Conservation (phyloP, 2,888 invertebrate species). For the Drosophila neotestacea region DNA sequence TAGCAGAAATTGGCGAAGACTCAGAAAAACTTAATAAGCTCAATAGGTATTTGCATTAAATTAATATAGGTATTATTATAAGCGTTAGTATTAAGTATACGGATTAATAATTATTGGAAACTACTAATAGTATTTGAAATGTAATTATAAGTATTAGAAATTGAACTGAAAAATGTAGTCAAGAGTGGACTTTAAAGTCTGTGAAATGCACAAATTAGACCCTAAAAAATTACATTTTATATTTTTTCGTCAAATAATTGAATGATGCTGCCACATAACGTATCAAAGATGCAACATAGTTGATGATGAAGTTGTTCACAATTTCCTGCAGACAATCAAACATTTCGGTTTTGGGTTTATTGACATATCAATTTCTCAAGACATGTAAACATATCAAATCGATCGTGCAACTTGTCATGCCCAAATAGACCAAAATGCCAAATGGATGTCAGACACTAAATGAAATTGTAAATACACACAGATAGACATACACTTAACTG, state of each 20-base stretch:
- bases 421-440: constrained; percentile 69
- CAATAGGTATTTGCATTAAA: too few species aligned
- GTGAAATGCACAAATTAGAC: too few species aligned
- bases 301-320: constrained; percentile 47
- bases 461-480: constrained; percentile 74
- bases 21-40: too few species aligned
- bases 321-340: constrained; percentile 21
- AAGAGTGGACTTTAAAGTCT: not conserved
- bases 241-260: not conserved
- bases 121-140: too few species aligned
- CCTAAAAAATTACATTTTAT: not conserved
- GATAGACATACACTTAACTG: constrained; percentile 23
- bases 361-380: constrained; percentile 74
- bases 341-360: constrained; percentile 41
- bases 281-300: constrained; percentile 8
- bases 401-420: constrained; percentile 79
- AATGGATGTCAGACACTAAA: constrained; percentile 75
- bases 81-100: too few species aligned
- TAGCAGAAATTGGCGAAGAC: too few species aligned
- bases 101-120: too few species aligned
- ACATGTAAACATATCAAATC: constrained; percentile 72
- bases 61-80: too few species aligned
- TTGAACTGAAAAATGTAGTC: too few species aligned
- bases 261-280: constrained; percentile 4
- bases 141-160: too few species aligned